A percentile compares a stretch with the other conserved stretches of the same genome.
phyloP scores from a whole-genome alignment of 2,113 vertebrate species.

The Callipepla squamata region DNA sequence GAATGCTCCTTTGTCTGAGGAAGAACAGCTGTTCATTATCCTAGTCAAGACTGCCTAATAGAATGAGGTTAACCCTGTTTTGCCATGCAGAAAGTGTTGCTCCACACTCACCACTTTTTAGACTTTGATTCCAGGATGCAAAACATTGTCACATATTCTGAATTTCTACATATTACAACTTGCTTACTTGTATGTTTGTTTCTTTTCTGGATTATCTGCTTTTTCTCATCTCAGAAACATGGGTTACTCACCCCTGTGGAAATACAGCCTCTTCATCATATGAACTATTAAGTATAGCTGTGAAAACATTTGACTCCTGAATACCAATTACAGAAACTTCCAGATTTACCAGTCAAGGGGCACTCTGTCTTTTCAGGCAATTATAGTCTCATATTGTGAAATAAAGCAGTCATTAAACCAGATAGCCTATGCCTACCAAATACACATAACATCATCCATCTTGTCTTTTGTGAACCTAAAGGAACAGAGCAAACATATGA shows the following conservation, averaged over 20 bases:
- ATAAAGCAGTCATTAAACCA: neutral
- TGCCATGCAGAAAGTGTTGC: neutral
- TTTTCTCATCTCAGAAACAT: neutral
- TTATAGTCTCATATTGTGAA: neutral
- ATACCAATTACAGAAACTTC: neutral
- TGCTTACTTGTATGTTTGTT: rapidly evolving
- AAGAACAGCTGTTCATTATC: neutral
- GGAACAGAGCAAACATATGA: neutral
- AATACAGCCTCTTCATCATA: neutral
- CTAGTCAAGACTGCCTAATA: neutral
- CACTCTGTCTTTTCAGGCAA: neutral
- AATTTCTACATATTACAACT: neutral
- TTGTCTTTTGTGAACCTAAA: neutral
- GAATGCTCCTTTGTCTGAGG: neutral
- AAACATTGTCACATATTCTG: neutral
- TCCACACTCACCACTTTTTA: neutral
- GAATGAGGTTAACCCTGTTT: neutral
- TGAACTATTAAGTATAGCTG: neutral
- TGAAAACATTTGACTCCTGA: neutral
- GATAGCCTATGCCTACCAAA: neutral
- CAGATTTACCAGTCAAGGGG: neutral
- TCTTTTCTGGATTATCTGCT: neutral
- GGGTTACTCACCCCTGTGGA: neutral
- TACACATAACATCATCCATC: neutral
- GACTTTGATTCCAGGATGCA: neutral